Percentiles rank a stretch among this genome's conserved stretches.
phyloP scores from a whole-genome alignment of 2,113 vertebrate species.

The Pipra filicauda region DNA sequence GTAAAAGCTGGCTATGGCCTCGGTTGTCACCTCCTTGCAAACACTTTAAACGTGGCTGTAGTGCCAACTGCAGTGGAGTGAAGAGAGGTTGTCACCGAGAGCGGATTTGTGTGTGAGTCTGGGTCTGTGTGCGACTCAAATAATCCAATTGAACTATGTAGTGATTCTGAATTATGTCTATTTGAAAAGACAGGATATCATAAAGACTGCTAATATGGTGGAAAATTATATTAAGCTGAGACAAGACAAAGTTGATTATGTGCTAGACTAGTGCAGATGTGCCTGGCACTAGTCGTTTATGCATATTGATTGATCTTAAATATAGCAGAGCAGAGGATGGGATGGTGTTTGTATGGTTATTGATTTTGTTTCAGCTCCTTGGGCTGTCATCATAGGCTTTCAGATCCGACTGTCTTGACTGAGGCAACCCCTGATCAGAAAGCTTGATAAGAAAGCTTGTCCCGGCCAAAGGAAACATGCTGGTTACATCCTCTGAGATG shows the following conservation, averaged over 20 bases:
- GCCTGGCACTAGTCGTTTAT: conserved; percentile 27
- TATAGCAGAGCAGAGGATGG: conserved; percentile 5
- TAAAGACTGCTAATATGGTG: conserved; percentile 67
- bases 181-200: conserved; percentile 63
- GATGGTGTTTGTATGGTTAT: conserved; percentile 13
- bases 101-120: background rate
- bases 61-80: background rate
- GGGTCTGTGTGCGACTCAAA: background rate
- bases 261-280: conserved; percentile 40
- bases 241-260: conserved; percentile 70
- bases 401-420: background rate
- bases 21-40: background rate
- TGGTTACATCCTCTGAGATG: background rate
- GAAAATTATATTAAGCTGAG: conserved; percentile 70
- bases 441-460: background rate
- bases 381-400: background rate
- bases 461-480: background rate
- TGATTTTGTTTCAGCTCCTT: conserved; percentile 43
- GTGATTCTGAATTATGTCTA: conserved; percentile 48
- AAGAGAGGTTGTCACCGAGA: background rate
- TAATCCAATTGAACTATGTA: conserved; percentile 59
- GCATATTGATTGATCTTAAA: conserved; percentile 63
- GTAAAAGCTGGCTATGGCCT: background rate
- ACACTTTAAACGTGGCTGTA: background rate
- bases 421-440: background rate